A percentile compares a stretch with the other conserved stretches of the same genome.
These are phyloP conservation scores for Ctenomys sociabilis DNA, from an alignment of 2,113 vertebrate species.

Conservation along the genomic window DNA sequence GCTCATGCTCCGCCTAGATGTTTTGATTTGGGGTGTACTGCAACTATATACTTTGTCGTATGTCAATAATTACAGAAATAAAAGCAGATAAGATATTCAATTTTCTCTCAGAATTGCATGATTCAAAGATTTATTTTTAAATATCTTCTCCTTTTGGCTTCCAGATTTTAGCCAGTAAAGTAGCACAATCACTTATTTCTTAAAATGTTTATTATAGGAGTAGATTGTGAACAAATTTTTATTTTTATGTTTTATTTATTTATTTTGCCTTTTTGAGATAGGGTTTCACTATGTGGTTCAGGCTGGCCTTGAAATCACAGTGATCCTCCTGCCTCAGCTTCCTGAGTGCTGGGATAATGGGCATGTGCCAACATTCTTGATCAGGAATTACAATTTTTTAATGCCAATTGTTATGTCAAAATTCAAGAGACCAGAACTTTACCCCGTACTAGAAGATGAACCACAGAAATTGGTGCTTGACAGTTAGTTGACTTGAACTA, in stretches of 20 bases:
- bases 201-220: neutral
- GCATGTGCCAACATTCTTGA: neutral
- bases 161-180: neutral
- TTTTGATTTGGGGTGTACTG: constrained; percentile 21
- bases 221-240: neutral
- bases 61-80: neutral
- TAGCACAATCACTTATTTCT: neutral
- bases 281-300: neutral
- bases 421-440: neutral
- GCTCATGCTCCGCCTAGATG: neutral
- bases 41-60: neutral
- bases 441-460: neutral
- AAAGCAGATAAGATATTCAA: neutral
- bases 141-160: neutral
- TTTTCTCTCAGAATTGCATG: neutral
- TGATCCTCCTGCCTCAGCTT: neutral
- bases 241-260: neutral
- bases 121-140: constrained; percentile 12
- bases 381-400: neutral
- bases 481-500: neutral
- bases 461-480: neutral
- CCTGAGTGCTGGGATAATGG: neutral
- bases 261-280: neutral
- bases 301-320: neutral
- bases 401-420: neutral